Evolutionary conservation across 2,888 invertebrate species (phyloP).

Genomic region (Oligia latruncula): DNA sequence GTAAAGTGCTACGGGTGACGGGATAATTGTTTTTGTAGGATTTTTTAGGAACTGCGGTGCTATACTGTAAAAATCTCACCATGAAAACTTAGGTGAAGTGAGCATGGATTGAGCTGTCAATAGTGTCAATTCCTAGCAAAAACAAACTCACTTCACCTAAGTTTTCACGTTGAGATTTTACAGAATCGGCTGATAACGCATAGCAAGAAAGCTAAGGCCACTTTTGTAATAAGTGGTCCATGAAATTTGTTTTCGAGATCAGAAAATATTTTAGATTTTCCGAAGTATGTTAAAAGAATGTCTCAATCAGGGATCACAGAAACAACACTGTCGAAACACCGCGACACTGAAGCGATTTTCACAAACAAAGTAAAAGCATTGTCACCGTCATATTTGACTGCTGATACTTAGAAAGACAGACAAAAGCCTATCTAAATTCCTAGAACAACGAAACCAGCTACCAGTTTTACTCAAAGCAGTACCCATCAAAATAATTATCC

Average conservation of each 20-base stretch:
- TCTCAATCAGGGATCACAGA: not conserved
- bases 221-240: no score
- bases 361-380: not conserved
- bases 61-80: no score
- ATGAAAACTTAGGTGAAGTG: no score
- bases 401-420: not conserved
- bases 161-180: no score
- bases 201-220: no score
- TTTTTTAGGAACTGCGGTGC: not conserved
- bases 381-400: not conserved
- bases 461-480: slow-evolving; percentile 31
- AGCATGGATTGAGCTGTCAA: no score
- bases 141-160: no score
- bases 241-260: no score
- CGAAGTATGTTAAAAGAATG: not conserved
- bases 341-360: not conserved
- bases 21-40: slow-evolving; percentile 17
- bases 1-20: slow-evolving; percentile 68
- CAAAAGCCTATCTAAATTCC: slow-evolving; percentile 19
- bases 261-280: no score
- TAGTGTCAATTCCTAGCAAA: no score
- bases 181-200: no score
- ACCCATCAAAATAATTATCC: slow-evolving; percentile 34
- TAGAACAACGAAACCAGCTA: slow-evolving; percentile 17
- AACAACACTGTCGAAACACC: not conserved